Conservation (phyloP, 2,888 invertebrate genomes). For the Apotomis betuletana region DNA sequence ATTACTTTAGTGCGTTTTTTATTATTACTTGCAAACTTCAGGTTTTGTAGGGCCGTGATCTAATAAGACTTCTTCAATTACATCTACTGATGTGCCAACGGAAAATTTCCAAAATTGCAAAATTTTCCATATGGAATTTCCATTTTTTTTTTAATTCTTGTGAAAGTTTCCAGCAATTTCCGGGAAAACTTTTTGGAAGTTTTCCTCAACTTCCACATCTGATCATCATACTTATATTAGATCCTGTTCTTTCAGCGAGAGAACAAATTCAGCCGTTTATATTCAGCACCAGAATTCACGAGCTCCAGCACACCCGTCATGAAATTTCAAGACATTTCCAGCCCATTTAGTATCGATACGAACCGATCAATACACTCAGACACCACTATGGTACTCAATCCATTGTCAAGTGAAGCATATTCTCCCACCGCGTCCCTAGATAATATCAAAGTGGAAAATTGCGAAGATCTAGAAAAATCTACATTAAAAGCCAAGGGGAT, state of each 20-base stretch:
- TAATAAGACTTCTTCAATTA: no score
- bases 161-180: no score
- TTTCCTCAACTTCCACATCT: background rate
- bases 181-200: no score
- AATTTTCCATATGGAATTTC: no score
- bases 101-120: no score
- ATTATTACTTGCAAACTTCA: no score
- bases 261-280: background rate
- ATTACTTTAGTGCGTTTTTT: no score
- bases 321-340: background rate
- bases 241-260: conserved; percentile 7
- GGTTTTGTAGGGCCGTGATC: no score
- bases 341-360: conserved; percentile 12
- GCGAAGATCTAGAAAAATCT: no score
- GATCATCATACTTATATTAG: background rate
- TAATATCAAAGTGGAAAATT: background rate
- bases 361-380: conserved; percentile 20
- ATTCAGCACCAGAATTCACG: background rate
- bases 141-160: no score
- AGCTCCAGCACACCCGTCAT: conserved; percentile 7
- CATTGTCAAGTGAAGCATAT: conserved; percentile 3
- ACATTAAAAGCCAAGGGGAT: background rate
- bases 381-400: conserved; percentile 3
- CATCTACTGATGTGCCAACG: no score
- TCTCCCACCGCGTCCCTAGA: conserved; percentile 7